These are phyloP conservation scores for Hemiprocne comata DNA, from an alignment of 2,113 vertebrate genomes.

Conservation along the genomic window DNA sequence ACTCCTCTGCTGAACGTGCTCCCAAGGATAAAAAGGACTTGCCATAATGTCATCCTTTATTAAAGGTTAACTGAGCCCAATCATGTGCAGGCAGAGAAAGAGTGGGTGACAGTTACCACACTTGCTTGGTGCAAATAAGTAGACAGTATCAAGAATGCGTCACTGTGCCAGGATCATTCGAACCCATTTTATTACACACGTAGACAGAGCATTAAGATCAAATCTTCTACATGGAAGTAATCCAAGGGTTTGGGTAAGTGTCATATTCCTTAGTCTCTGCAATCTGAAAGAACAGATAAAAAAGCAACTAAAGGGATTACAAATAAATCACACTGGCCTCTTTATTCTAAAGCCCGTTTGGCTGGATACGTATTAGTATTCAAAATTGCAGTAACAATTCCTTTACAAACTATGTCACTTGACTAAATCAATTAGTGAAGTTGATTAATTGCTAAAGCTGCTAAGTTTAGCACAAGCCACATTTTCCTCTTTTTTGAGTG, in stretches of 20 bases:
- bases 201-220: conserved; percentile 39
- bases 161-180: background rate
- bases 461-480: conserved; percentile 26
- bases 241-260: conserved; percentile 25
- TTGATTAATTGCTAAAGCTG: conserved; percentile 26
- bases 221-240: conserved; percentile 41
- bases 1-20: background rate
- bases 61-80: background rate
- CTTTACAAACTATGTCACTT: background rate
- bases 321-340: conserved; percentile 37
- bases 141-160: conserved; percentile 5
- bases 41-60: background rate
- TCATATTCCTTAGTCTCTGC: conserved; percentile 40
- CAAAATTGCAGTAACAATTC: background rate
- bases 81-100: background rate
- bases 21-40: background rate
- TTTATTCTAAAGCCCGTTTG: conserved; percentile 14
- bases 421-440: background rate
- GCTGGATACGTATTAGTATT: background rate
- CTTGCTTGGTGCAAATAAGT: background rate
- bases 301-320: conserved; percentile 56
- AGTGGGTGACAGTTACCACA: background rate
- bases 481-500: conserved; percentile 1
- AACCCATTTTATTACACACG: conserved; percentile 30
- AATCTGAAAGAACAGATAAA: conserved; percentile 46